Evolutionary conservation across 2,888 invertebrate genomes (phyloP).

Genomic region (Spatulosminthurus flaviceps): DNA sequence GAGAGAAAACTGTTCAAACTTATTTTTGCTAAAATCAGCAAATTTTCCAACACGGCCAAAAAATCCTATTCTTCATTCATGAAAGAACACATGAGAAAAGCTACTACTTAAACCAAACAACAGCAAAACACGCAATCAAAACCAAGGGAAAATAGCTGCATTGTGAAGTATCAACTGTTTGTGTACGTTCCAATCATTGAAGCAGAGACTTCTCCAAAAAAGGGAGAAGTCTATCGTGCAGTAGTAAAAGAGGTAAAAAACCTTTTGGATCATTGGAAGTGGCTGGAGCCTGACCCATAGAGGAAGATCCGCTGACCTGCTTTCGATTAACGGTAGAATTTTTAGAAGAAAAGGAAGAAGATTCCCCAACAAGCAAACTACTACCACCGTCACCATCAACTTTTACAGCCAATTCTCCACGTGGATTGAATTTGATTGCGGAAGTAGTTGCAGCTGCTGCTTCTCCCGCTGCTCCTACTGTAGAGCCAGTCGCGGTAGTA

Average conservation of each 20-base stretch:
- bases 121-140: too few relatives aligned
- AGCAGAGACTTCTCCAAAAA: too few relatives aligned
- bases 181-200: too few relatives aligned
- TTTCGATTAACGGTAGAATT: conserved; percentile 15
- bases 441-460: conserved; percentile 3
- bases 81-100: too few relatives aligned
- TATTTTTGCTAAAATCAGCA: too few relatives aligned
- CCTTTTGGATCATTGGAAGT: conserved; percentile 41
- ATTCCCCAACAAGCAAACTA: conserved; percentile 36
- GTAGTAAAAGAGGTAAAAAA: conserved; percentile 25
- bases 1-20: neutral
- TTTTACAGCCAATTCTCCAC: conserved; percentile 30
- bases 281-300: conserved; percentile 26
- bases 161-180: too few relatives aligned
- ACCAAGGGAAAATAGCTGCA: too few relatives aligned
- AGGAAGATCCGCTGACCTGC: conserved; percentile 29
- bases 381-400: conserved; percentile 29
- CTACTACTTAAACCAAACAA: too few relatives aligned
- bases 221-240: too few relatives aligned
- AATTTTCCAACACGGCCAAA: too few relatives aligned
- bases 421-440: conserved; percentile 27
- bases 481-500: neutral
- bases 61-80: too few relatives aligned
- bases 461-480: neutral
- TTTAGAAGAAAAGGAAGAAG: conserved; percentile 21